Conservation (phyloP, 35 echinoderm and acorn worm genomes). For the Lytechinus pictus region DNA sequence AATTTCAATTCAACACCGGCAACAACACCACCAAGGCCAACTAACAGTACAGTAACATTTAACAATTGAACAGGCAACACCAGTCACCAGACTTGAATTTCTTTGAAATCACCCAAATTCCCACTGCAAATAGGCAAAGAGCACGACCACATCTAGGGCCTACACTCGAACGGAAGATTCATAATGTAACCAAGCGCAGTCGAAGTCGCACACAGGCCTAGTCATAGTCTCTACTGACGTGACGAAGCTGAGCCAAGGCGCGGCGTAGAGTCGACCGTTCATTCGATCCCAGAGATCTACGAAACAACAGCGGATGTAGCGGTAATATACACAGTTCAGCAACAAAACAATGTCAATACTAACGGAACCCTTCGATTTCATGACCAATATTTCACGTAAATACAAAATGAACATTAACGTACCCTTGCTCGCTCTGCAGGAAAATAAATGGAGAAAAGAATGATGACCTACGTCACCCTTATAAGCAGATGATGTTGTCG, state of each 20-base stretch:
- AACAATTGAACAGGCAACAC: too few species aligned
- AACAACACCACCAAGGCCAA: too few species aligned
- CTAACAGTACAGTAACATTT: too few species aligned
- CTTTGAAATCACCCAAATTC: too few species aligned
- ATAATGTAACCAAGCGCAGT: too few species aligned
- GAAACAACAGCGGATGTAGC: slow-evolving; percentile 11
- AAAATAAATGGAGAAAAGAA: slow-evolving; percentile 49
- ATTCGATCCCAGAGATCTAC: not conserved
- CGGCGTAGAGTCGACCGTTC: not conserved
- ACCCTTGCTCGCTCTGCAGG: slow-evolving; percentile 55
- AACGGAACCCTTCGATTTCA: not conserved
- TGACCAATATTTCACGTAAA: not conserved
- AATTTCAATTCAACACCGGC: too few species aligned
- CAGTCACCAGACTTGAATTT: too few species aligned
- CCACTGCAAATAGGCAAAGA: too few species aligned
- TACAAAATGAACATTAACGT: not conserved
- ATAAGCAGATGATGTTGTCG: slow-evolving; percentile 20
- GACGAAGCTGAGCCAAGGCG: not conserved
- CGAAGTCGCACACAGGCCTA: too few species aligned
- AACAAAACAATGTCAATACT: not conserved
- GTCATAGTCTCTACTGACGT: too few species aligned
- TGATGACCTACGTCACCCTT: slow-evolving; percentile 50
- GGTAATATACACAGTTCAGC: not conserved
- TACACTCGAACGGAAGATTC: too few species aligned
- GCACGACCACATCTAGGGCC: too few species aligned